Conservation (phyloP, 2,888 invertebrate genomes). For the Endotricha flammealis region DNA sequence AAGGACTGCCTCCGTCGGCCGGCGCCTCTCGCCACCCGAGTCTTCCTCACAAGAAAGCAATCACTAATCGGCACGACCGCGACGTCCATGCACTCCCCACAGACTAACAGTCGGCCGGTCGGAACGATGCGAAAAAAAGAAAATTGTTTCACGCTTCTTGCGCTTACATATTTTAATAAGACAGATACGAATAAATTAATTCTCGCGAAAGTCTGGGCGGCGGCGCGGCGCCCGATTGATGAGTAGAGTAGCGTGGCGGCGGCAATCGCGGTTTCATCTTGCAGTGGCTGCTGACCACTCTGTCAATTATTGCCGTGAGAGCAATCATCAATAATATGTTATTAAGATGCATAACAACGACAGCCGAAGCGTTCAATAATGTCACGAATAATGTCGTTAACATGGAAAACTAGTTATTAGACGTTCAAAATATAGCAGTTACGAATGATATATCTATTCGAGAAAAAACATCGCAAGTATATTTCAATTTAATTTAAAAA, state of each 20-base stretch:
- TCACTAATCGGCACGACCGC: conserved; percentile 43
- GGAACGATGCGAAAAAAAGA: conserved; percentile 61
- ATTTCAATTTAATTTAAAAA: no score
- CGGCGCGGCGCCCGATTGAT: conserved; percentile 44
- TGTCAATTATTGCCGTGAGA: conserved; percentile 37
- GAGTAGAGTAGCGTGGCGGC: conserved; percentile 40
- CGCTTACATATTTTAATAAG: conserved; percentile 71
- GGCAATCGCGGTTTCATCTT: conserved; percentile 68
- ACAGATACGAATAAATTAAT: conserved; percentile 65
- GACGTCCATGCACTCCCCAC: conserved; percentile 48
- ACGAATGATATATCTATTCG: no score
- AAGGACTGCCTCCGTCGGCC: conserved; percentile 39
- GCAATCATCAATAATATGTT: conserved; percentile 26
- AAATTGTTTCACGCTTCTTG: conserved; percentile 74
- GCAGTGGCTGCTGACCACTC: conserved; percentile 34
- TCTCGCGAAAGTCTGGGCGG: conserved; percentile 67
- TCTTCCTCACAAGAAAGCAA: conserved; percentile 19
- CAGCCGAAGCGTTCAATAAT: conserved; percentile 15
- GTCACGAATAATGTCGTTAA: conserved; percentile 11
- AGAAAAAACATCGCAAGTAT: neutral
- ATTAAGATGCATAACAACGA: conserved; percentile 15
- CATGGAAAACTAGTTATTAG: neutral
- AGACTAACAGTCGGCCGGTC: conserved; percentile 51
- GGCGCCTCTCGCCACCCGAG: conserved; percentile 25
- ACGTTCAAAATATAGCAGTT: neutral